Base-by-base conservation (phyloP, 2,113 vertebrate species). In the Morone saxatilis region DNA sequence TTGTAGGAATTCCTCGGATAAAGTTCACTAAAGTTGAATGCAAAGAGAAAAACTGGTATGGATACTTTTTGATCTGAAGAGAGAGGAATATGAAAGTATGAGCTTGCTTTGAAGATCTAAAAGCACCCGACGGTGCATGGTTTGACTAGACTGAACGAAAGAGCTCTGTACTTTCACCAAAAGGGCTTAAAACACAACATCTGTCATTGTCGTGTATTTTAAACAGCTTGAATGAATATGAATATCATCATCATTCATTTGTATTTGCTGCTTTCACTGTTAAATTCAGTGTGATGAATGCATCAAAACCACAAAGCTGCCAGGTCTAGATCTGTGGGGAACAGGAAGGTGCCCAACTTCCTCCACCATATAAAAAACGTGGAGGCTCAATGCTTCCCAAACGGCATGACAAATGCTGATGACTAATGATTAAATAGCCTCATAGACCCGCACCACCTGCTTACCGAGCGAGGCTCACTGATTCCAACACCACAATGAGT, bases 371-470 rank as follows among this genome's bases (percentile, higher is more conserved):
- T 25, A 71, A 57, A 73, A 76, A 71, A 43, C 5, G 17, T 47
- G 70, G 72, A 53, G 65, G 78, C 78, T 76, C 53, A 38, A 43
- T 74, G 83, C 72, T 57, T 80, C 68, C 67, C 78, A 73, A 89
- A 76, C 67, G 45, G 69, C 61, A 60, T 73, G 76, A 87, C 86
- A 89, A 89, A 90, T 60, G 81, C 72, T 74, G 66, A 72, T 85
- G 86, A 88, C 86, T 84, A 83, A 91, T 71, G 72, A 68, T 54
- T 72, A 66, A 79, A 86, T 56, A 71, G 68, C 81, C 78, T 86
- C 68, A 66, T 50, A 84, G 80, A 88, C 80, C 62, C 85, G 84
- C 86, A 65, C 91, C 88, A 88, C 86, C 89, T 91, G 88, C 75
- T 83, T 85, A 79, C 70, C 1, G 43, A 71, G 54, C 20, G 7